Evolutionary conservation across 2,797 vertebrate genomes (phyloP), one percentile per base, ranked within the genome.

Genomic region (Leuciscus waleckii): DNA sequence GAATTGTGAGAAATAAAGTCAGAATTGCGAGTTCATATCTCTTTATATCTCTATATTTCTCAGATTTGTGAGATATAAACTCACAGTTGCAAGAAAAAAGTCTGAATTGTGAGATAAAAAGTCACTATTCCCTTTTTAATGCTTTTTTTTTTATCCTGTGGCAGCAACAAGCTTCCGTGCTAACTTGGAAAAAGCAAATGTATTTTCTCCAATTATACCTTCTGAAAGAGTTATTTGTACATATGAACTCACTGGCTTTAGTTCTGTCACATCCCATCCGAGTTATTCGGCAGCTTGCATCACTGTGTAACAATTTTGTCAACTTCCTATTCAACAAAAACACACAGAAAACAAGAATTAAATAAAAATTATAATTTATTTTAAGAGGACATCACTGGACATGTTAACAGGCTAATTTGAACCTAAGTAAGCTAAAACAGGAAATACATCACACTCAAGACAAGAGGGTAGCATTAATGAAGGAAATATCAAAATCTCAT

Each of bases 191-290:
- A 68, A 67, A 26, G 58, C 58, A 26, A 61, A 61, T 61, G 65
- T 68, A 39, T 23, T 39, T 23, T 68, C 32, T 68, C 32, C 65
- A 68, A 19, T 67, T 65, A 32, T 35, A 9, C 29, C 16, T 68
- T 37, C 17, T 32, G 29, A 68, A n/a, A 8, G 6, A 35, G 10
- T 8, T 75, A 74, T 4, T 19, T 16, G 26, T 17, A 17, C 5
- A 23, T 51, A 67, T 69, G 21, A 85, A 85, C 92, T 26, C 92
- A 98, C 97, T 67, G 97, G 96, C 92, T 95, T 96, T 88, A 98
- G 95, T 90, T 98, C 97, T 4, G 95, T 96, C 85, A 97, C 96
- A 7, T 98, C 97, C 97, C 97, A 98, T 69, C 97, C 97, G 85
- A 98, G 92, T 87, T 98, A 98, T 82, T 98, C 95, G 51, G 97